Conservation (phyloP, 2,113 vertebrate genomes). For the Cranoglanis bouderius region DNA sequence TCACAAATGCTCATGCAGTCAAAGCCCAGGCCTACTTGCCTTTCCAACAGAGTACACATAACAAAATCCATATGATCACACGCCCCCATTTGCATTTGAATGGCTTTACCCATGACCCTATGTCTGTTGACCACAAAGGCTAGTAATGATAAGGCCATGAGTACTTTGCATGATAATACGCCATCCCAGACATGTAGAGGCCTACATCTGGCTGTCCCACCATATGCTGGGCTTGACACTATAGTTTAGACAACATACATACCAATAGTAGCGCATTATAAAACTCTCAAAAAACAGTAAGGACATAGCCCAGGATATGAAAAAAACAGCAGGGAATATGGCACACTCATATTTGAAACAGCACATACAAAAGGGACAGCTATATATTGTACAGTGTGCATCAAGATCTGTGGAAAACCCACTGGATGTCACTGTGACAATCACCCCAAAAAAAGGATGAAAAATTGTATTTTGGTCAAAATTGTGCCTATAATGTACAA, state of each 20-base stretch:
- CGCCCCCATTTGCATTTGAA: slow-evolving; percentile 48
- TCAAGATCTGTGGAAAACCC: neutral
- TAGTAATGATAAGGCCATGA: slow-evolving; percentile 34
- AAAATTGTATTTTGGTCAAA: neutral
- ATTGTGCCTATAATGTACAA: neutral
- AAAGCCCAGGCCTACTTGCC: neutral
- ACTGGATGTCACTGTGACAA: neutral
- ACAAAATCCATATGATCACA: slow-evolving; percentile 38
- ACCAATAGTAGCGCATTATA: neutral
- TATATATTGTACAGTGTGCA: neutral
- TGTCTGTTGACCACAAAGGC: slow-evolving; percentile 39
- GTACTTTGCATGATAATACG: slow-evolving; percentile 51
- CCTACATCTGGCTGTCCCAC: slow-evolving; percentile 33
- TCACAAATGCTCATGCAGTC: neutral
- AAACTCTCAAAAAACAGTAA: neutral
- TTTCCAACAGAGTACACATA: slow-evolving; percentile 6
- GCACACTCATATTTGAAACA: neutral
- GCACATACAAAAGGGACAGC: neutral
- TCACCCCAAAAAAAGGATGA: too few species aligned
- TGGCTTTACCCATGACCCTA: slow-evolving; percentile 31
- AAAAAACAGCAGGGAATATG: neutral
- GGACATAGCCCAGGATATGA: neutral
- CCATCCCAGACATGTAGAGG: slow-evolving; percentile 23
- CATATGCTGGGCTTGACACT: slow-evolving; percentile 21
- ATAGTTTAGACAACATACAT: slow-evolving; percentile 18